phyloP scores from a whole-genome alignment of 2,888 invertebrate genomes.

The Tipula confusa region DNA sequence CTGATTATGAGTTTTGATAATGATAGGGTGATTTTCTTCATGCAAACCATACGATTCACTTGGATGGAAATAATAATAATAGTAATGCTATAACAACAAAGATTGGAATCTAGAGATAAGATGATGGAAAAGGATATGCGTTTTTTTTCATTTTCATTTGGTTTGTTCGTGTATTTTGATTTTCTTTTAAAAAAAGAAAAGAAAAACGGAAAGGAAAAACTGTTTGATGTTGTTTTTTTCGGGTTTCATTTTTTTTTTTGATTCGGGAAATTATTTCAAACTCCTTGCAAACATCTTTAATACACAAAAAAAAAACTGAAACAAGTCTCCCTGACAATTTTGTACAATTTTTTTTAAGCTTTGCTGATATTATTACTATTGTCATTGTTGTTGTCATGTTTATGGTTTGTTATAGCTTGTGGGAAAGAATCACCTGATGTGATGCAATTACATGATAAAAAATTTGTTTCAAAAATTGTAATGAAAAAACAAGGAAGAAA shows the following conservation, averaged over 20 bases:
- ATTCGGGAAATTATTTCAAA: conserved; percentile 3
- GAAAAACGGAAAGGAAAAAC: conserved; percentile 1
- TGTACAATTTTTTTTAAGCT: background rate
- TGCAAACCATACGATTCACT: background rate
- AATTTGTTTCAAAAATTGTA: background rate
- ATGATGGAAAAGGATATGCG: conserved; percentile 20
- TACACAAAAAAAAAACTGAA: background rate
- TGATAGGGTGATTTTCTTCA: conserved; percentile 3
- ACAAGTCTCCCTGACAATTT: conserved; percentile 14
- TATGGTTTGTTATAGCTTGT: conserved; percentile 5
- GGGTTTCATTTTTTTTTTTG: background rate
- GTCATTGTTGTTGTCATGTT: background rate
- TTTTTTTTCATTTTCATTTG: background rate
- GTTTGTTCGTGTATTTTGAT: background rate
- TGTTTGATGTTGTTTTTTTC: conserved; percentile 12
- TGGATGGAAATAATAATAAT: background rate
- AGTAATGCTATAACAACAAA: conserved; percentile 6
- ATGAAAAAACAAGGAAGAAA: background rate
- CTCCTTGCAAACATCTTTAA: background rate
- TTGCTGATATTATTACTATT: background rate
- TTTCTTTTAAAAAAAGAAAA: too few species aligned
- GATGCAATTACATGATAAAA: conserved; percentile 27
- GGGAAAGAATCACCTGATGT: conserved; percentile 29
- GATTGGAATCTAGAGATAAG: background rate
- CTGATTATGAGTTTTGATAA: conserved; percentile 25